Conservation (phyloP, 2,797 vertebrate genomes). For the Thunnus albacares region DNA sequence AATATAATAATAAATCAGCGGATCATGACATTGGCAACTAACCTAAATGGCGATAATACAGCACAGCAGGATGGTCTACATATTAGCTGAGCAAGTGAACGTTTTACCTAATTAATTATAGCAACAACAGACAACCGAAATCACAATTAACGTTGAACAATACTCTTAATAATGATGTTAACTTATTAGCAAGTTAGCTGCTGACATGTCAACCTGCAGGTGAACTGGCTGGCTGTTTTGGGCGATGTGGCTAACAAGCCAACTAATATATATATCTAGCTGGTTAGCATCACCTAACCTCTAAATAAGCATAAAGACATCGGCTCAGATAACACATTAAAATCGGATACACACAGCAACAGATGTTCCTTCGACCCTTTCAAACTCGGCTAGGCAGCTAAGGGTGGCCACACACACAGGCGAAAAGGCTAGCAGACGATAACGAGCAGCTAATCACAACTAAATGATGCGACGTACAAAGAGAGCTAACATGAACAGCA, state of each 20-base stretch:
- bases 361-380: conserved; percentile 54
- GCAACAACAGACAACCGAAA: neutral
- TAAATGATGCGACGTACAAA: conserved; percentile 33
- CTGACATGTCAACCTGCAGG: conserved; percentile 26
- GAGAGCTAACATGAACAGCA: neutral
- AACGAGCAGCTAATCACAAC: conserved; percentile 73
- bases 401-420: conserved; percentile 28
- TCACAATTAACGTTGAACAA: neutral
- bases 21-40: conserved; percentile 13
- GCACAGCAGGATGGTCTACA: neutral
- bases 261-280: conserved; percentile 21
- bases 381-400: conserved; percentile 38
- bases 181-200: conserved; percentile 61
- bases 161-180: neutral
- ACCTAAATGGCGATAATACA: conserved; percentile 2
- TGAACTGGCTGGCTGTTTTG: conserved; percentile 41
- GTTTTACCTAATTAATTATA: neutral
- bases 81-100: neutral
- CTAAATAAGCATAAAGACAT: neutral
- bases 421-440: conserved; percentile 52
- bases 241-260: conserved; percentile 62
- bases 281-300: conserved; percentile 15
- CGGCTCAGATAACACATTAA: neutral
- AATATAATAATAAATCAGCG: neutral
- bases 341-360: conserved; percentile 41